Base-by-base conservation (phyloP, 1,140 invertebrate genomes). In the Aphis gossypii region DNA sequence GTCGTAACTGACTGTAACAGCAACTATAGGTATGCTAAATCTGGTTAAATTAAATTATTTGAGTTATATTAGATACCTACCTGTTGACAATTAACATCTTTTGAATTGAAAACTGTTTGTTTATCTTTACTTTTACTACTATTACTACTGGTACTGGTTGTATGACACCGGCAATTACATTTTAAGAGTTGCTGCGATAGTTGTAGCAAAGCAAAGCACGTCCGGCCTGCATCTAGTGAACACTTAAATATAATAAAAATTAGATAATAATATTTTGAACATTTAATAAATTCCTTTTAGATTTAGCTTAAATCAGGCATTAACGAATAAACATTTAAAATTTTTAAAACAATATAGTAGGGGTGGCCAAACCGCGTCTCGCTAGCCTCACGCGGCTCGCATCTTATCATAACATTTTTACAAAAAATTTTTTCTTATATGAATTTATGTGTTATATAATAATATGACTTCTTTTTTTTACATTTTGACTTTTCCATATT, bases 201-300 rank as follows among this genome's bases (percentile, higher is more conserved):
- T 18, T n/a, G 82, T 18, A 93, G 76, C 30, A 93, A 48, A 56
- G 82, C 92, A 41, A 84, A 93, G 23, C 82, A 93, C 14, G 92
- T 93, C 0, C 82, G 48, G 25, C 92, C 92, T 11, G 92, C 92
- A 44, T 93, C 92, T 56, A 93, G 46, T 44, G 92, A 93, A 84
- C 35, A 51, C 92, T 93, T 21, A 35, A 82, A n/a, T 25, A 90
- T 8, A 21, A 90, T 5, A 30, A 38, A 25, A 90, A 90, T 51
- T n/a, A n/a, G 18, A 88, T 87, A 51, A 48, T 5, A 90, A 41
- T 30, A 90, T n/a, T 60, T 56, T 88, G 35, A 35, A 41, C 0
- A 18, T 89, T 56, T 14, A n/a, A n/a, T 35, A 48, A 21, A 54
- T 46, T 21, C 6, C 1, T 38, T 38, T 35, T 44, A 84, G 23